These are phyloP conservation scores for Callionymus lyra DNA, from an alignment of 2,113 vertebrate species.

Conservation along the genomic window DNA sequence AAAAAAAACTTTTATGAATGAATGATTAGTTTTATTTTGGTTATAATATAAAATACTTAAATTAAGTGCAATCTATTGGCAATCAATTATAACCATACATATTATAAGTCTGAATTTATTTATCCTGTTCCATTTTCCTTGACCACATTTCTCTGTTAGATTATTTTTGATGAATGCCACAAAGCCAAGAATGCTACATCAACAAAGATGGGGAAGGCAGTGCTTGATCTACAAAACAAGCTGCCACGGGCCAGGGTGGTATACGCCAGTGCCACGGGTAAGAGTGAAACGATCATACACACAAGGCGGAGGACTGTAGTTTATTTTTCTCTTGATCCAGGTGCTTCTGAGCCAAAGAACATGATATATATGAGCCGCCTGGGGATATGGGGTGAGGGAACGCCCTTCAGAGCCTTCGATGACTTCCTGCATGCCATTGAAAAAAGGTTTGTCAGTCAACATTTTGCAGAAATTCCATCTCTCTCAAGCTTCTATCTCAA, in stretches of 20 bases:
- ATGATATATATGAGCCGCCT: conserved; percentile 99
- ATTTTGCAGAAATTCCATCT: background rate
- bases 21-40: no score
- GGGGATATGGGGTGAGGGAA: conserved; percentile 96
- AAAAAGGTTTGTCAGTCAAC: conserved; percentile 75
- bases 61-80: no score
- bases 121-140: conserved; percentile 57
- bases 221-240: conserved; percentile 92
- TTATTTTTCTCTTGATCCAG: conserved; percentile 46
- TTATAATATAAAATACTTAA: no score
- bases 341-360: conserved; percentile 98
- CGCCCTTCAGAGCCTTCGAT: conserved; percentile 86
- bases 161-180: conserved; percentile 98
- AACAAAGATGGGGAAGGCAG: conserved; percentile 97
- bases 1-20: no score
- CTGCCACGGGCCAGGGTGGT: conserved; percentile 89
- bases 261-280: conserved; percentile 97
- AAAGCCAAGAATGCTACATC: conserved; percentile 98
- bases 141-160: conserved; percentile 65
- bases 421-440: conserved; percentile 95
- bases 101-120: no score
- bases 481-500: background rate
- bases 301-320: background rate
- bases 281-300: conserved; percentile 1
- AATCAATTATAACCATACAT: no score